These are phyloP conservation scores for Psephotus haematonotus DNA, from an alignment of 2,113 vertebrate genomes.

Conservation along the genomic window DNA sequence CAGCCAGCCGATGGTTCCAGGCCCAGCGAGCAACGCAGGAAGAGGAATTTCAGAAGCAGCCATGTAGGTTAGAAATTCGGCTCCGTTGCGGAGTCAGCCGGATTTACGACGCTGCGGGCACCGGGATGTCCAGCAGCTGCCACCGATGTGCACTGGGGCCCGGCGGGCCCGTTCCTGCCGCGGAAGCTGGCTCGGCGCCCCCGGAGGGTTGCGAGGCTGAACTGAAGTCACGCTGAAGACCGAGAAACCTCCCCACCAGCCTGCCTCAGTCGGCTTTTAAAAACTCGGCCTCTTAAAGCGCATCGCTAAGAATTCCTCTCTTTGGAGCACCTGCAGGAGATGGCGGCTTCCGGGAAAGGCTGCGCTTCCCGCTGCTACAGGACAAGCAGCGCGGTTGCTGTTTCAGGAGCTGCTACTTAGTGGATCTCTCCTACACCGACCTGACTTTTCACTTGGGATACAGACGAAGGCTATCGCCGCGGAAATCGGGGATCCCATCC, in stretches of 20 bases:
- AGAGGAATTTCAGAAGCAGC: not conserved
- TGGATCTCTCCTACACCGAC: not conserved
- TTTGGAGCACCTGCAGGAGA: not conserved
- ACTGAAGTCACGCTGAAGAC: not conserved
- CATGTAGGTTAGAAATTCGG: not conserved
- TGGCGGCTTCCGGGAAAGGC: not conserved
- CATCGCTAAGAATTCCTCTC: not conserved
- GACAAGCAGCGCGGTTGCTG: not conserved
- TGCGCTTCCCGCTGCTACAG: not conserved
- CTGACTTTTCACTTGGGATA: not conserved
- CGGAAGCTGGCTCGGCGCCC: not conserved
- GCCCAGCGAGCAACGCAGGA: not conserved
- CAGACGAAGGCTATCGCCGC: not conserved
- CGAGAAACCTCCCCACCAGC: not conserved
- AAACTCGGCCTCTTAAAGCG: accelerated
- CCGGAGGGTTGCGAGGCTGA: not conserved
- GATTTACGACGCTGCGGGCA: not conserved
- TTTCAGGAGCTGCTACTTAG: not conserved
- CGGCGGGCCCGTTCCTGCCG: not conserved
- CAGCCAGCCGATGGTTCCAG: not conserved
- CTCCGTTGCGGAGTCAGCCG: not conserved
- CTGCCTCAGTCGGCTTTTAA: not conserved
- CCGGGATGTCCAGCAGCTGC: not conserved
- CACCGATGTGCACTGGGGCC: not conserved
- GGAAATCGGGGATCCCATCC: not conserved